Conservation (phyloP, 1,140 invertebrate genomes). For the Diabrotica virgifera region DNA sequence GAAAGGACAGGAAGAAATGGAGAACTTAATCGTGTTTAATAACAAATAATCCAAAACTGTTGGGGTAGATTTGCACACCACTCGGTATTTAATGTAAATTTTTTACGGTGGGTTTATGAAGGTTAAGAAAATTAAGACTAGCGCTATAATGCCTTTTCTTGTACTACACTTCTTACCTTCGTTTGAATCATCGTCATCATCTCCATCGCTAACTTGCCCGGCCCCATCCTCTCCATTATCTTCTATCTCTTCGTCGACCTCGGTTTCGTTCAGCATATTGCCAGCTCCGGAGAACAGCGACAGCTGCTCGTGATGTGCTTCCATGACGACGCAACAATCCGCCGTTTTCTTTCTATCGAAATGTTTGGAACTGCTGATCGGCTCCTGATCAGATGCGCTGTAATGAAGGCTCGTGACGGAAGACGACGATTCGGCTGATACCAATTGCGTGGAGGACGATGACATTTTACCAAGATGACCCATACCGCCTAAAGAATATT, state of each 20-base stretch:
- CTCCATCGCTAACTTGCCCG: neutral
- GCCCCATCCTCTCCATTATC: neutral
- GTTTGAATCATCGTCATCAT: slow-evolving; percentile 4
- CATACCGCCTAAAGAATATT: slow-evolving; percentile 29
- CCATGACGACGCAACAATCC: slow-evolving; percentile 44
- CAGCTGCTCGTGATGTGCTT: slow-evolving; percentile 40
- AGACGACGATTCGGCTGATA: slow-evolving; percentile 44
- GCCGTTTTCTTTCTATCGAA: slow-evolving; percentile 44
- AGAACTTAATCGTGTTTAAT: too few species aligned
- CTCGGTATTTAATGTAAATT: too few species aligned
- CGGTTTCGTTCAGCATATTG: slow-evolving; percentile 32
- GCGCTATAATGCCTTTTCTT: too few species aligned
- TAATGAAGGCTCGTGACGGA: slow-evolving; percentile 41
- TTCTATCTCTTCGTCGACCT: neutral
- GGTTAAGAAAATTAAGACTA: too few species aligned
- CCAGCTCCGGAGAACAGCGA: slow-evolving; percentile 44
- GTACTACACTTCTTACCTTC: neutral
- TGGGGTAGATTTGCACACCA: too few species aligned
- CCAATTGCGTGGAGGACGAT: slow-evolving; percentile 34
- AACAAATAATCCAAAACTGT: too few species aligned
- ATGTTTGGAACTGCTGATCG: slow-evolving; percentile 44
- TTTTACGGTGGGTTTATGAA: too few species aligned
- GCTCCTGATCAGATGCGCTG: slow-evolving; percentile 35
- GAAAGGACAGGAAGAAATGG: too few species aligned
- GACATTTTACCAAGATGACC: slow-evolving; percentile 34